Percentiles rank a stretch among this genome's conserved stretches.
Evolutionary conservation across 2,888 invertebrate genomes (phyloP).

Genomic region (Eumacrocentrus americanus): DNA sequence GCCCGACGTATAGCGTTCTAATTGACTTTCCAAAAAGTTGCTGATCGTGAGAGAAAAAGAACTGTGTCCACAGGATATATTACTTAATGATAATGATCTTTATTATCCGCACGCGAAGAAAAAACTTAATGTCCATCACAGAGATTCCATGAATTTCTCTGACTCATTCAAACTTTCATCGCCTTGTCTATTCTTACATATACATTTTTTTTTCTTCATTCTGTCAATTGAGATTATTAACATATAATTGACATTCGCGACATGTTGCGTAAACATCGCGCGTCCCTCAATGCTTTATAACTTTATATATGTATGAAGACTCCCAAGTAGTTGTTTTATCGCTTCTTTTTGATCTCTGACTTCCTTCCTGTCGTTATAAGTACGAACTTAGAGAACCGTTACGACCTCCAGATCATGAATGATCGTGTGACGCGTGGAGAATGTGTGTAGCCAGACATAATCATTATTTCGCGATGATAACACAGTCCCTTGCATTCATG

Average conservation of each 20-base stretch:
- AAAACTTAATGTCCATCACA: neutral
- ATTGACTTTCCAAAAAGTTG: conserved; percentile 19
- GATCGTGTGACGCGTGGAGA: conserved; percentile 26
- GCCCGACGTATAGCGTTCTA: neutral
- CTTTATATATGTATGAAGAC: neutral
- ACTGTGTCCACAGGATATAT: neutral
- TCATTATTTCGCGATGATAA: conserved; percentile 25
- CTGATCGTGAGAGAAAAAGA: neutral
- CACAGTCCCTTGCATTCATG: conserved; percentile 3
- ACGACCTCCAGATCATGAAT: conserved; percentile 31
- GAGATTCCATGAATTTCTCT: neutral
- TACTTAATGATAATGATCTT: conserved; percentile 8
- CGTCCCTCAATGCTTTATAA: too few species aligned
- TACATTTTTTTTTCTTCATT: neutral
- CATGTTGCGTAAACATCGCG: neutral
- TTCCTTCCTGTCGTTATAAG: conserved; percentile 32
- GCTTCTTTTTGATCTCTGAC: conserved; percentile 25
- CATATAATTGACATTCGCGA: neutral
- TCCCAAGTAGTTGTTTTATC: neutral
- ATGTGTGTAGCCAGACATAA: conserved; percentile 26
- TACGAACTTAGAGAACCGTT: conserved; percentile 28
- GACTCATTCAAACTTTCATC: neutral
- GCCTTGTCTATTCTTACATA: too few species aligned
- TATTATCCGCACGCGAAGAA: neutral
- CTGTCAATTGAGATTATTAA: conserved; percentile 6